Percentiles rank a stretch among this genome's conserved stretches.
Evolutionary conservation across 2,113 vertebrate species (phyloP).

Genomic region (Hyaena hyaena): DNA sequence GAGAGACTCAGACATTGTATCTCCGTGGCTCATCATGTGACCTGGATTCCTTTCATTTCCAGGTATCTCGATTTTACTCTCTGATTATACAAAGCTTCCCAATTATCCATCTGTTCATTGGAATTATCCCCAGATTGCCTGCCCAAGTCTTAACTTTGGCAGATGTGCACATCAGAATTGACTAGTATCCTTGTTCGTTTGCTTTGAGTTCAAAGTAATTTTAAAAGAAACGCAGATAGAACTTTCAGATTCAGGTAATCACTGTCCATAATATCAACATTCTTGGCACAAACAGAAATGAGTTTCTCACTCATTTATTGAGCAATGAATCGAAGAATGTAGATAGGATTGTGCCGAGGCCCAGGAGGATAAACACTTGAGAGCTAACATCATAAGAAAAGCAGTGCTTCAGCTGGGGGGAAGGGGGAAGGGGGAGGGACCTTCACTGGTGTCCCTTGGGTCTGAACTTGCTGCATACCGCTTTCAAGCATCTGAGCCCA

Average conservation of each 20-base stretch:
- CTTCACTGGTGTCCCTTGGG: fast-evolving
- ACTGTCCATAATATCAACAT: neutral
- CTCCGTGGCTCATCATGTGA: neutral
- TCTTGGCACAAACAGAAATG: neutral
- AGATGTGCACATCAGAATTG: neutral
- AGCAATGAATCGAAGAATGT: neutral
- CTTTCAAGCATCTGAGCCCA: fast-evolving
- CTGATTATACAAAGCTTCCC: neutral
- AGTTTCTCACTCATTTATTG: neutral
- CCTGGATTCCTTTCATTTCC: neutral
- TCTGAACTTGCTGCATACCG: neutral
- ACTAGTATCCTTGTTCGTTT: neutral
- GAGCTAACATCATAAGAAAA: neutral
- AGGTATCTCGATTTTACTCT: neutral
- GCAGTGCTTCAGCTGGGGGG: neutral
- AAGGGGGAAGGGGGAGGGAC: neutral
- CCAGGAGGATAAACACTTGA: neutral
- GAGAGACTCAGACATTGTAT: neutral
- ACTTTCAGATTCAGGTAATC: neutral
- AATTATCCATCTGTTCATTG: neutral
- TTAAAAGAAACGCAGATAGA: neutral
- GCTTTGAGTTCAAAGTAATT: neutral
- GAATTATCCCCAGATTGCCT: neutral
- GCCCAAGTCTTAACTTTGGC: neutral
- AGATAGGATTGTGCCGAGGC: neutral